Base-by-base conservation (phyloP, 64 coral and sea anemone species). In the Porites lutea region DNA sequence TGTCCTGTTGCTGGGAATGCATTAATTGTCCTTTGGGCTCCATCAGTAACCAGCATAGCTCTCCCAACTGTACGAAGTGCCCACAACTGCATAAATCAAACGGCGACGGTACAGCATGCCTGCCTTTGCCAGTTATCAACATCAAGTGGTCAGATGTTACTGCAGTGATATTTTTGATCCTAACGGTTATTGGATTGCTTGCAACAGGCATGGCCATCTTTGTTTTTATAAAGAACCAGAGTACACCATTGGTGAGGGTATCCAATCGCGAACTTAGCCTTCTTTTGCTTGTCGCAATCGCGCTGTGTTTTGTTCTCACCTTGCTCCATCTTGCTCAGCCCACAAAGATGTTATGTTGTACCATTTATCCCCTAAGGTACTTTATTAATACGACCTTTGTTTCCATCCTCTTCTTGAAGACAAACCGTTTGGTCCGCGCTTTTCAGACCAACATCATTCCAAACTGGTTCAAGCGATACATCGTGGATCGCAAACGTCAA, bases 21-120 rank as follows among this genome's bases (percentile, higher is more conserved):
- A 71, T 90, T 22, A 11, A 57, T 5, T 96, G 95, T 71, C 59
- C 91, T 13, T 37, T 89, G 8, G 88, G 82, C 13, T 79, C 47
- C 13, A 74, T 87, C 5, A 96, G 82, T 22, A 64, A 77, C 1
- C 2, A 50, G 2, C 86, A 69, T 4, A 84, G 91, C 10, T 96
- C 95, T 19, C 43, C 44, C n/a, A 96, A 96, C 67, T 96, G 95
- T 27, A 90, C 91, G 2, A 57, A 79, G 37, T 96, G 95, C 59
- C 80, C 87, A 2, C 22, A 13, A 18, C 72, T 93, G 3, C 74
- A 90, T 21, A 96, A 78, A 55, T 92, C 95, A 1, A 88, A 63
- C 74, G 12, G 52, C 27, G 54, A 75, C 7, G 71, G 86, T 22
- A 89, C 80, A 55, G 74, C 14, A 37, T 96, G 95, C 54, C 71